These are phyloP conservation scores for Conistra vaccinii DNA, from an alignment of 2,888 invertebrate genomes.

Conservation along the genomic window DNA sequence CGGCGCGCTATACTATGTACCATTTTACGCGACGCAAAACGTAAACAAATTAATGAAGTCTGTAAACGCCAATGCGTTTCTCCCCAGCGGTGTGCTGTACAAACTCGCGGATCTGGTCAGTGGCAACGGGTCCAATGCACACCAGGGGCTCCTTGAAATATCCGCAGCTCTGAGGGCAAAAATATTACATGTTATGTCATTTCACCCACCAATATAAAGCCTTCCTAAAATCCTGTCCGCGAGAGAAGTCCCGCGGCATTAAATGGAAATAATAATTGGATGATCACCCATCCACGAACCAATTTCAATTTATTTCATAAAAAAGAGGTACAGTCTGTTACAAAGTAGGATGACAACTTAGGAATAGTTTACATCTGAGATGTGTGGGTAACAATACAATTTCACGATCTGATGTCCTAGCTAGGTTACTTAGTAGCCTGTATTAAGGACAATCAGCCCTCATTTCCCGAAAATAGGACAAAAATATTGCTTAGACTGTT, in stretches of 20 bases:
- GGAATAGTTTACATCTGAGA: too few species aligned
- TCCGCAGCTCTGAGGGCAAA: conserved; percentile 93
- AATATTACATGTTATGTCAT: conserved; percentile 3
- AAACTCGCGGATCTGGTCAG: conserved; percentile 92
- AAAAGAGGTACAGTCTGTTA: too few species aligned
- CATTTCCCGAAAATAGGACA: too few species aligned
- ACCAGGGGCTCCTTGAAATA: conserved; percentile 97
- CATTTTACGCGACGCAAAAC: conserved; percentile 58
- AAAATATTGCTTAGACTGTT: too few species aligned
- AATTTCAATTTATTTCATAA: too few species aligned
- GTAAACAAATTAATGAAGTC: conserved; percentile 82
- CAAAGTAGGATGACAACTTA: too few species aligned
- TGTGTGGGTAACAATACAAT: too few species aligned
- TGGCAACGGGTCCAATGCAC: conserved; percentile 96
- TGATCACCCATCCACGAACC: too few species aligned
- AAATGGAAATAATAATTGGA: not conserved
- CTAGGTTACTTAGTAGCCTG: too few species aligned
- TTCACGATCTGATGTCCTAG: too few species aligned
- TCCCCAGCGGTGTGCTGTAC: conserved; percentile 96
- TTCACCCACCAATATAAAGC: not conserved
- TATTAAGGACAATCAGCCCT: too few species aligned
- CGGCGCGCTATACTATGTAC: conserved; percentile 12
- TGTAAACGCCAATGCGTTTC: conserved; percentile 93
- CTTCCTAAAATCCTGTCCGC: not conserved
- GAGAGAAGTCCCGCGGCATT: not conserved